Percentiles rank a stretch among this genome's conserved stretches.
Evolutionary conservation across 2,113 vertebrate species (phyloP).

Genomic region (Oncorhynchus clarkii): DNA sequence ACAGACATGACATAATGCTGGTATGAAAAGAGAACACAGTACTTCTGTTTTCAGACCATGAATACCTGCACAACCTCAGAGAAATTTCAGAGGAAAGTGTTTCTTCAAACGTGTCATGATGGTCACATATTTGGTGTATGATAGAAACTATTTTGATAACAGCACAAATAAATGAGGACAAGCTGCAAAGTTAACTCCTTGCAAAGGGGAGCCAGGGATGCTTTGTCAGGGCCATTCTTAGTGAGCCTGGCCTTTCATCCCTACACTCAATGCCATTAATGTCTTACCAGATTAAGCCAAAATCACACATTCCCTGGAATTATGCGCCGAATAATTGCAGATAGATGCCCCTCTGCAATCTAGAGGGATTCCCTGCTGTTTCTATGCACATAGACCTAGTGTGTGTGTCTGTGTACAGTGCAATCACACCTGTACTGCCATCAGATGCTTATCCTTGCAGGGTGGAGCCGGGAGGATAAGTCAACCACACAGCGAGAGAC

Average conservation of each 20-base stretch:
- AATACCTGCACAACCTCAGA: no score
- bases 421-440: constrained; percentile 35
- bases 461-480: neutral
- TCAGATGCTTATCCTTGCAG: constrained; percentile 37
- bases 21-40: no score
- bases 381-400: neutral
- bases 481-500: constrained; percentile 11
- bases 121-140: no score
- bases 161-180: no score
- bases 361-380: constrained; percentile 43
- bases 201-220: no score
- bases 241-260: constrained; percentile 40
- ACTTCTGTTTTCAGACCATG: no score
- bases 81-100: no score
- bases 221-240: constrained; percentile 17
- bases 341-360: constrained; percentile 35
- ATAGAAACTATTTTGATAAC: no score
- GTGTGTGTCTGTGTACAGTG: neutral
- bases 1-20: no score
- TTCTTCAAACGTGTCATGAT: no score
- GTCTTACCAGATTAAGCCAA: constrained; percentile 59
- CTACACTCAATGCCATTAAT: constrained; percentile 54
- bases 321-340: constrained; percentile 52
- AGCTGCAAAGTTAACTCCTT: neutral
- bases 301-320: constrained; percentile 45